Conservation (phyloP, 2,113 vertebrate genomes). For the Alethe diademata region DNA sequence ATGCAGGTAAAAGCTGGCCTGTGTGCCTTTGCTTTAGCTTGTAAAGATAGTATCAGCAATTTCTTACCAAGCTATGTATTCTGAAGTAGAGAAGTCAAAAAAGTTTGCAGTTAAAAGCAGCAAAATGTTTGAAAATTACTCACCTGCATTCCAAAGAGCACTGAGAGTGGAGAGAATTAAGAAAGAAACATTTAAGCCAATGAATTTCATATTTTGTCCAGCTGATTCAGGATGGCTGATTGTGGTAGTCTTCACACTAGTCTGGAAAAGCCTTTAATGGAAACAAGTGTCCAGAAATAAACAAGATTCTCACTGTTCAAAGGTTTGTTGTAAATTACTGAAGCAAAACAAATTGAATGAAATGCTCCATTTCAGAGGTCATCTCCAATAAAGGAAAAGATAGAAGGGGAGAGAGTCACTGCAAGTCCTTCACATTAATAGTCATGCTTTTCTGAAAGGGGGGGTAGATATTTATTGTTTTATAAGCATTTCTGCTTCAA, state of each 20-base stretch:
- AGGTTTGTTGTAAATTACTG: conserved; percentile 37
- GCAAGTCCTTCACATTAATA: background rate
- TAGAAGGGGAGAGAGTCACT: background rate
- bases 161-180: background rate
- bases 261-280: background rate
- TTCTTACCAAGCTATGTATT: background rate
- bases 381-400: background rate
- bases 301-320: background rate
- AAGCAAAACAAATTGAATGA: background rate
- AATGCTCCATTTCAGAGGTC: background rate
- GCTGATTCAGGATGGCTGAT: background rate
- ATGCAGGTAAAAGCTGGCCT: background rate
- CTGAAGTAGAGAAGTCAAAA: background rate
- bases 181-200: background rate
- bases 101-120: background rate
- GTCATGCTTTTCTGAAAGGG: background rate
- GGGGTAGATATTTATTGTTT: background rate
- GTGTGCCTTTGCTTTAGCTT: background rate
- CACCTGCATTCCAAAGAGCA: conserved; percentile 25
- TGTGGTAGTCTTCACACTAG: background rate
- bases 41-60: background rate
- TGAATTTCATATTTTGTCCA: background rate
- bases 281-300: background rate
- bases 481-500: conserved; percentile 5
- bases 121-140: background rate